Conservation (phyloP, 2,113 vertebrate genomes). For the Callionymus lyra region DNA sequence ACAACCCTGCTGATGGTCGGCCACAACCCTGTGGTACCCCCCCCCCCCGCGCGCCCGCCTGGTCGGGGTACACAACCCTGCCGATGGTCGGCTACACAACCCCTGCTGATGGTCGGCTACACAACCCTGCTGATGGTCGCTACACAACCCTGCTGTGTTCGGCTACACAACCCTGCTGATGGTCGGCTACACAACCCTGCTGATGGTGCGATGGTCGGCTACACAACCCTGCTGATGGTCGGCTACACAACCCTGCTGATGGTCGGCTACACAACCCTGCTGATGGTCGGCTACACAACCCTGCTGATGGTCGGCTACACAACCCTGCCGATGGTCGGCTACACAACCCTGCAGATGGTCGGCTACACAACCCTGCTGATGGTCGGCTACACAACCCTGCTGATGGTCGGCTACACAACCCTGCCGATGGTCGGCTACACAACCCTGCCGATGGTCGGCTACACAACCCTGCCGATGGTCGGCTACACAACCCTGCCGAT, state of each 20-base stretch:
- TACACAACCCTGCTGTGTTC: conserved; percentile 4
- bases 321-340: too few relatives aligned
- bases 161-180: conserved; percentile 11
- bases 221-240: conserved; percentile 13
- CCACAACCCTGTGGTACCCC: too few relatives aligned
- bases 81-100: conserved; percentile 12
- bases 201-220: too few relatives aligned
- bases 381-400: too few relatives aligned
- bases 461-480: conserved; percentile 12
- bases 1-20: too few relatives aligned
- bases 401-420: conserved; percentile 14
- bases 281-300: too few relatives aligned
- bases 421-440: too few relatives aligned
- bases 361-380: conserved; percentile 11
- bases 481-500: too few relatives aligned
- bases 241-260: too few relatives aligned
- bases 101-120: conserved; percentile 8
- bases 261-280: conserved; percentile 10
- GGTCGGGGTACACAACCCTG: too few relatives aligned
- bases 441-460: conserved; percentile 5
- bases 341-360: conserved; percentile 4
- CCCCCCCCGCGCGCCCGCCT: too few relatives aligned
- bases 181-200: too few relatives aligned
- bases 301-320: conserved; percentile 10
- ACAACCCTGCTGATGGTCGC: conserved; percentile 13